These are phyloP conservation scores for Gobionotothen gibberifrons DNA, from an alignment of 2,797 vertebrate genomes.

Conservation along the genomic window DNA sequence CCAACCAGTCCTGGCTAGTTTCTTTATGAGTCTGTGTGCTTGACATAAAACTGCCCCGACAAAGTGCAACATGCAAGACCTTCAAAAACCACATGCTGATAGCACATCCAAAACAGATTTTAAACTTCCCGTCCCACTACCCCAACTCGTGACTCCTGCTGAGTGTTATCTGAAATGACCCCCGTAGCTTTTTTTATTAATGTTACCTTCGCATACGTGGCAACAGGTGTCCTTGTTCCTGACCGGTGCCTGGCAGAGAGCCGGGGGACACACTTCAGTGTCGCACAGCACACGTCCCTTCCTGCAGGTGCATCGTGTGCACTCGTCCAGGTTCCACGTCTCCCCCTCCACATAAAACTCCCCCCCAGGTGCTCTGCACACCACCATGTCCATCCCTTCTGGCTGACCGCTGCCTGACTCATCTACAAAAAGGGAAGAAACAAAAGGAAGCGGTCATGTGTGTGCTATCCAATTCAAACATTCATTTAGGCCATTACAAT, in stretches of 20 bases:
- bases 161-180: slow-evolving; percentile 11
- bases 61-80: slow-evolving; percentile 57
- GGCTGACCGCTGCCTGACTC: slow-evolving; percentile 85
- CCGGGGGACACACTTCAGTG: slow-evolving; percentile 85
- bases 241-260: slow-evolving; percentile 82
- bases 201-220: slow-evolving; percentile 83
- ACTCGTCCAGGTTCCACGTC: slow-evolving; percentile 88
- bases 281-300: slow-evolving; percentile 87
- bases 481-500: slow-evolving; percentile 12
- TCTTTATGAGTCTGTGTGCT: slow-evolving; percentile 74
- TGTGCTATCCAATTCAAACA: slow-evolving; percentile 24
- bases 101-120: slow-evolving; percentile 53
- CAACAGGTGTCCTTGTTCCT: slow-evolving; percentile 85
- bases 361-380: slow-evolving; percentile 85
- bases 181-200: background rate
- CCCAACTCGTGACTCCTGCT: background rate
- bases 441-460: slow-evolving; percentile 2
- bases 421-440: slow-evolving; percentile 65
- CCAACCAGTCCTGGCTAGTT: slow-evolving; percentile 70
- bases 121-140: slow-evolving; percentile 13
- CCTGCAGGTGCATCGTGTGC: slow-evolving; percentile 86
- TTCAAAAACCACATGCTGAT: slow-evolving; percentile 69
- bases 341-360: slow-evolving; percentile 88
- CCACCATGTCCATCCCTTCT: slow-evolving; percentile 85
- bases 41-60: slow-evolving; percentile 73